Percentiles rank a stretch among this genome's conserved stretches.
phyloP scores from a whole-genome alignment of 2,113 vertebrate genomes.

The Calidris pugnax region DNA sequence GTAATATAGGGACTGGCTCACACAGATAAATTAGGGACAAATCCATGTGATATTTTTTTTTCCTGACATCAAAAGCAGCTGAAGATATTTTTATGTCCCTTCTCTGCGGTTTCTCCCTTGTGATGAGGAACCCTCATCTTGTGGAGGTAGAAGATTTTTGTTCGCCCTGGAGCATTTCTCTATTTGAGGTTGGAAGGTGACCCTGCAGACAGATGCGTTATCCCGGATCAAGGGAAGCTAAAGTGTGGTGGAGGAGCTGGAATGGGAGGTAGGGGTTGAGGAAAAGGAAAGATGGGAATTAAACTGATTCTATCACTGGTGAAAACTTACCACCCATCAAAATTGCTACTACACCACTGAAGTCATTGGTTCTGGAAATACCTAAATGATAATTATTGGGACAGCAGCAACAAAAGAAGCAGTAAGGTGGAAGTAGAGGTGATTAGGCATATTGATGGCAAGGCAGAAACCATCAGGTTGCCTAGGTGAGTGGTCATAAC shows the following conservation, averaged over 20 bases:
- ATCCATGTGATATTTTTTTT: background rate
- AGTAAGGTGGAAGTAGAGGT: background rate
- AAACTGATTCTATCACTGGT: background rate
- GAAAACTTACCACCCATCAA: background rate
- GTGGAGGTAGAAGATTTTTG: background rate
- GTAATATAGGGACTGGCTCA: accelerated
- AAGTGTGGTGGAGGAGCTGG: background rate
- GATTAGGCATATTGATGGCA: background rate
- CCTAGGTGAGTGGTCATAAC: background rate
- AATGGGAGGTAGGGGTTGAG: background rate
- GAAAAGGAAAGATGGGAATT: background rate
- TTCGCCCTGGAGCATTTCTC: background rate
- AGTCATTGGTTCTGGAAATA: background rate
- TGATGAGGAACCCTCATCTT: background rate
- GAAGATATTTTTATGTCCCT: background rate
- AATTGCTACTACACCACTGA: background rate
- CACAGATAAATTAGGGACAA: background rate
- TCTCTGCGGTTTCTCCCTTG: background rate
- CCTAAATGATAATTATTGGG: background rate
- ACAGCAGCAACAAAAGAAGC: background rate
- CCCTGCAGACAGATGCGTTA: background rate
- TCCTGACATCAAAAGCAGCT: background rate
- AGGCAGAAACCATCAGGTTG: background rate
- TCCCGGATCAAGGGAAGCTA: background rate
- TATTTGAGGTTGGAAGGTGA: background rate